Conservation (phyloP, 2,888 invertebrate species). For the Flexamia atlantica region DNA sequence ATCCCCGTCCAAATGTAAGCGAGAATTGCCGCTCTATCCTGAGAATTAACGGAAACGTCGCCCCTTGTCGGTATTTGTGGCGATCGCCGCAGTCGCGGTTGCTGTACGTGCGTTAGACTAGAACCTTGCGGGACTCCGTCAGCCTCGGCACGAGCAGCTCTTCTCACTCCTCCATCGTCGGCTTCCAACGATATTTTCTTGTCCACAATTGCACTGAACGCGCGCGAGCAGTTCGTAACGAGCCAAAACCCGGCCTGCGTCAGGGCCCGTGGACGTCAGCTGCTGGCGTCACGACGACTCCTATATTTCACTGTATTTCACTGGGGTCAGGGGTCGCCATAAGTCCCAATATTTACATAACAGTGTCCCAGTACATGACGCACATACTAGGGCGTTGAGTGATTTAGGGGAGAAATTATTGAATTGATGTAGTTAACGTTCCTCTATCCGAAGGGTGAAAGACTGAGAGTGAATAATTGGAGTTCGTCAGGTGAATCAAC, state of each 20-base stretch:
- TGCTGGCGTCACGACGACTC: not conserved
- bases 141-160: not conserved
- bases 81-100: too few relatives aligned
- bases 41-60: too few relatives aligned
- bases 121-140: not conserved
- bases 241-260: not conserved
- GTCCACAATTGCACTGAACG: not conserved
- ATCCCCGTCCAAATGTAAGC: too few relatives aligned
- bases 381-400: not conserved
- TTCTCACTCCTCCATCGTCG: not conserved
- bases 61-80: too few relatives aligned
- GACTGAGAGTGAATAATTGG: not conserved
- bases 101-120: not conserved
- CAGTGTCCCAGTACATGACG: not conserved
- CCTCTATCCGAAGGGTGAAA: not conserved
- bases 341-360: conserved; percentile 14
- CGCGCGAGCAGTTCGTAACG: not conserved
- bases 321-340: not conserved
- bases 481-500: too few relatives aligned
- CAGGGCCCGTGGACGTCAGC: not conserved
- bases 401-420: conserved; percentile 13
- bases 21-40: too few relatives aligned
- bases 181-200: not conserved
- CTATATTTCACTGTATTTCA: too few relatives aligned
- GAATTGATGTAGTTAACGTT: not conserved